phyloP scores from a whole-genome alignment of 2,888 invertebrate species.

The Yponomeuta evonymella region DNA sequence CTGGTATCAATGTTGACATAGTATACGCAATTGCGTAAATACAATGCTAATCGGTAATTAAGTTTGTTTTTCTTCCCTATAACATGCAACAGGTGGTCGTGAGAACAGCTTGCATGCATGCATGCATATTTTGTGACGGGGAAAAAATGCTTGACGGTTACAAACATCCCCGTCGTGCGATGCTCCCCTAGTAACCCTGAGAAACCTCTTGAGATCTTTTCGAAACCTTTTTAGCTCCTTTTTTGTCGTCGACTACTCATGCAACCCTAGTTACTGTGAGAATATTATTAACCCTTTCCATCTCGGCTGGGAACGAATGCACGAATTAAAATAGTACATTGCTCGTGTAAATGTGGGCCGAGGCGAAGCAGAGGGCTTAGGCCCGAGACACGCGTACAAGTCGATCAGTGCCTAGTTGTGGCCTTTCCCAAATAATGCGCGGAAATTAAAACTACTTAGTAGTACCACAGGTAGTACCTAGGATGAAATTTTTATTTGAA shows the following conservation, averaged over 20 bases:
- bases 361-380: no score
- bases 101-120: background rate
- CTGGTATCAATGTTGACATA: constrained; percentile 20
- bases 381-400: no score
- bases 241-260: background rate
- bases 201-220: constrained; percentile 23
- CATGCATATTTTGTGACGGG: background rate
- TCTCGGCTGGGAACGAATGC: background rate
- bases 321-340: no score
- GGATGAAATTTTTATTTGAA: no score
- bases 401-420: no score
- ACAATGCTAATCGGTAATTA: background rate
- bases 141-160: background rate
- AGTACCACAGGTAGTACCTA: no score
- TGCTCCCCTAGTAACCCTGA: constrained; percentile 28
- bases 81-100: background rate
- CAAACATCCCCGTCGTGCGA: background rate
- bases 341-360: no score
- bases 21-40: constrained; percentile 10
- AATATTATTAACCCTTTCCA: constrained; percentile 9
- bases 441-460: no score
- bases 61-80: background rate
- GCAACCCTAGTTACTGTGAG: constrained; percentile 14
- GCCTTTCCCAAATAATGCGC: no score
- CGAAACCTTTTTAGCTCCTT: background rate